A percentile compares a stretch with the other conserved stretches of the same genome.
Evolutionary conservation across 2,797 vertebrate species (phyloP).

Genomic region (Sebastes cheni): DNA sequence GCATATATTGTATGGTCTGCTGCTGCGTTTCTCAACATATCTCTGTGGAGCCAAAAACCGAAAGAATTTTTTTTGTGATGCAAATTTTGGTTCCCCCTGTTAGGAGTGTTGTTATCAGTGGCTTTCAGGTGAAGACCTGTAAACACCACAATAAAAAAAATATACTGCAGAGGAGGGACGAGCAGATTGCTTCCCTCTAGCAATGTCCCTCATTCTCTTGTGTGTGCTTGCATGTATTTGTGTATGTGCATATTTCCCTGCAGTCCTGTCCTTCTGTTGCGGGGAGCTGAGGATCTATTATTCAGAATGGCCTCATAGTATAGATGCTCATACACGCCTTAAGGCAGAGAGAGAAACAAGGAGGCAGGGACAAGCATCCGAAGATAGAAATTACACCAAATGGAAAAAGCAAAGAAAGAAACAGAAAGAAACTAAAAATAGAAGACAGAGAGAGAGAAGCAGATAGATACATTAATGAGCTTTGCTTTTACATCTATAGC

Average conservation of each 20-base stretch:
- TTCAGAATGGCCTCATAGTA: conserved; percentile 67
- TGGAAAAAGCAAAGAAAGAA: neutral
- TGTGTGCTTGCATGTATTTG: conserved; percentile 53
- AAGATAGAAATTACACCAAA: neutral
- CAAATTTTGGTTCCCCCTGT: neutral
- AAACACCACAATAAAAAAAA: conserved; percentile 21
- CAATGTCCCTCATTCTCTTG: conserved; percentile 61
- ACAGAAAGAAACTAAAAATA: neutral
- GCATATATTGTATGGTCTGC: neutral
- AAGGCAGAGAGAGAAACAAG: conserved; percentile 17
- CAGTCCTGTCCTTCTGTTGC: conserved; percentile 73
- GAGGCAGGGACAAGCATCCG: neutral
- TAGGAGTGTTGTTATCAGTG: neutral
- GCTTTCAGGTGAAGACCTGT: conserved; percentile 48
- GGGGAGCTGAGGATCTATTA: conserved; percentile 66
- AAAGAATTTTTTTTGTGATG: conserved; percentile 1
- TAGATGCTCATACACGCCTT: conserved; percentile 47
- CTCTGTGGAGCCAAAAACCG: neutral
- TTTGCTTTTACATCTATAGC: neutral
- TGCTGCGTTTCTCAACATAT: neutral
- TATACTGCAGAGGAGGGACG: conserved; percentile 14
- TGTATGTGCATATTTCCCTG: conserved; percentile 59
- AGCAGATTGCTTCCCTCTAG: conserved; percentile 75
- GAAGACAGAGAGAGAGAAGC: neutral
- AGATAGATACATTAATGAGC: neutral